Base-by-base conservation (phyloP, 2,888 invertebrate species). In the Epinotia brunnichana region DNA sequence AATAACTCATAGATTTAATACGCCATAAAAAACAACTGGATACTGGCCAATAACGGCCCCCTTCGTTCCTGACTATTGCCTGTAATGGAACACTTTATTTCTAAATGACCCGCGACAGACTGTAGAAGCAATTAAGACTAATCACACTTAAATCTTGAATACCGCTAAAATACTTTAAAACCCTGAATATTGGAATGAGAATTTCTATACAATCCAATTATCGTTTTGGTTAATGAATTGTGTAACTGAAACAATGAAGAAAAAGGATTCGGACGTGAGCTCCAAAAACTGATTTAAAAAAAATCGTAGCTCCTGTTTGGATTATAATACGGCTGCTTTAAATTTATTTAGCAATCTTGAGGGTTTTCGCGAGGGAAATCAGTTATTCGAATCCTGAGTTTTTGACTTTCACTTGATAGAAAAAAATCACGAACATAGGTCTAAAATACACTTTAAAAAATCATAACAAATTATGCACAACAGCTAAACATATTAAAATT, bases 61-160 rank as follows among this genome's bases (percentile, higher is more conserved):
- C 5, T 64, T 39, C 13, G 29, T 19, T 53, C 54, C 41, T 11
- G 39, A 57, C 57, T 44, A 41, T 24, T 44, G 24, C 48, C 41
- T 57, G 11, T 29, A 67, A 44, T 57, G 44, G 29, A 29, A 44
- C 29, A 48, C n/a, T 67, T 67, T 44, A 19, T 11, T 11, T 29
- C 13, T 5, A 57, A 48, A 57, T 17, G 67, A 57, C 57, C 67
- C 67, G 56, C 15, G 11, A 29, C 57, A 48, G 57, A 57, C 67
- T 56, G 57, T 48, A 24, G 5, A 67, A 39, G 41, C 64, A 66
- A 66, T 66, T 19, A 54, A 53, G 21, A 39, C 54, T 66, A 54
- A 66, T 66, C 64, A 54, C 21, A 39, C 64, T 66, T 41, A 66
- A 66, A 54, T 54, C 19, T 41, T 41, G 41, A 66, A 54, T 29